Evolutionary conservation across 2,888 invertebrate genomes (phyloP).

Genomic region (Cremastinae sp.): DNA sequence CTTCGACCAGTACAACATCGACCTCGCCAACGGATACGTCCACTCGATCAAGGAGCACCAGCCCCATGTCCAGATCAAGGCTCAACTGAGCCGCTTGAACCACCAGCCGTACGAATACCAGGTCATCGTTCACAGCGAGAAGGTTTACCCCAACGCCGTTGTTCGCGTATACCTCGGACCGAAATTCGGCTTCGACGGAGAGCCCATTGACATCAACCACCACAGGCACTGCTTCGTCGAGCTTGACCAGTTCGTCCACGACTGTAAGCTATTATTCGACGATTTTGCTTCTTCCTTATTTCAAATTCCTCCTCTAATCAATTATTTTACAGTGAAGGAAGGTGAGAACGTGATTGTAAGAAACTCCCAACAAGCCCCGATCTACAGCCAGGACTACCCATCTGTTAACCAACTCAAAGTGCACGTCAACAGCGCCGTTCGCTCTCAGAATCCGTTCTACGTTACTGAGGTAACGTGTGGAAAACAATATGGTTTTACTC

Average conservation of each 20-base stretch:
- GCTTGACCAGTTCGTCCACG: slow-evolving; percentile 82
- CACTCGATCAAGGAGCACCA: slow-evolving; percentile 72
- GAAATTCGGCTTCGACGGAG: slow-evolving; percentile 84
- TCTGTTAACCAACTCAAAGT: slow-evolving; percentile 85
- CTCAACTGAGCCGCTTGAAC: slow-evolving; percentile 86
- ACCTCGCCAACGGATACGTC: slow-evolving; percentile 82
- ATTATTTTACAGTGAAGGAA: slow-evolving; percentile 80
- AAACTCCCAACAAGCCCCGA: slow-evolving; percentile 84
- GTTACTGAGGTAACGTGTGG: slow-evolving; percentile 73
- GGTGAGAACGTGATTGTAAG: slow-evolving; percentile 87
- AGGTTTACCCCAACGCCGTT: slow-evolving; percentile 83
- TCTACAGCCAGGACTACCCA: slow-evolving; percentile 79
- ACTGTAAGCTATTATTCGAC: slow-evolving; percentile 79
- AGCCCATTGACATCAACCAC: slow-evolving; percentile 82
- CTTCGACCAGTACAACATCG: slow-evolving; percentile 85
- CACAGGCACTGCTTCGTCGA: slow-evolving; percentile 86
- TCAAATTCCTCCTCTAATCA: background rate
- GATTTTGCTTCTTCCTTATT: background rate
- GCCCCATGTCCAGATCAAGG: slow-evolving; percentile 80
- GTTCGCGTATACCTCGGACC: slow-evolving; percentile 87
- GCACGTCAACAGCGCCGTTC: slow-evolving; percentile 83
- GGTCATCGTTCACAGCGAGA: slow-evolving; percentile 84
- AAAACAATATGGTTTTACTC: no score
- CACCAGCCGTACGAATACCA: slow-evolving; percentile 86
- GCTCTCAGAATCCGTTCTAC: slow-evolving; percentile 77